These are phyloP conservation scores for Bolborhynchus lineola DNA, from an alignment of 2,113 vertebrate genomes.

Conservation along the genomic window DNA sequence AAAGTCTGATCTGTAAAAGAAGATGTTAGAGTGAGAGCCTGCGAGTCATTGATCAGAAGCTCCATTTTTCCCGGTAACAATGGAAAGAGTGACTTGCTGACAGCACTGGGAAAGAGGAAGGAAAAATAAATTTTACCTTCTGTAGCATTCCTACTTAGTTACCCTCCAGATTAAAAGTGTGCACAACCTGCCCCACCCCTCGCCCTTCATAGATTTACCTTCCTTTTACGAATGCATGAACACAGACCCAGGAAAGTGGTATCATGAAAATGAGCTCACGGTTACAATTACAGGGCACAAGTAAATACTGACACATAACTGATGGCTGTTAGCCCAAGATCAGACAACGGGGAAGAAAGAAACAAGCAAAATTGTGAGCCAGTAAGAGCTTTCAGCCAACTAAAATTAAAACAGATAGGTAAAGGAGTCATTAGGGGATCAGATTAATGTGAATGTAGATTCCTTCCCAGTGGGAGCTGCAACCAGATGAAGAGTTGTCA, in stretches of 20 bases:
- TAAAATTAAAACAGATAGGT: neutral
- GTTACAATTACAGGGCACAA: neutral
- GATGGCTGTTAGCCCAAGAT: neutral
- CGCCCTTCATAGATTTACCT: neutral
- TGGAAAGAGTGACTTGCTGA: neutral
- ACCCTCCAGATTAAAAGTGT: neutral
- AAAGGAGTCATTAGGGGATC: conserved; percentile 61
- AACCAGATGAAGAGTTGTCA: neutral
- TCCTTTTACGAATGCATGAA: neutral
- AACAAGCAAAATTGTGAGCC: neutral
- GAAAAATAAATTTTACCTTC: neutral
- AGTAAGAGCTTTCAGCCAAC: conserved; percentile 7
- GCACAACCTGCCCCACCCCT: neutral
- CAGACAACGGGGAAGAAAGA: neutral
- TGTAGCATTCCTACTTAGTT: neutral
- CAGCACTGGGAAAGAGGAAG: neutral
- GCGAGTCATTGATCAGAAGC: neutral
- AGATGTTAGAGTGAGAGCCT: neutral
- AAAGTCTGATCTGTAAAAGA: neutral
- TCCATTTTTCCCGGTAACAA: neutral
- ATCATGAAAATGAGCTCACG: neutral
- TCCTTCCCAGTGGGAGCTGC: conserved; percentile 19
- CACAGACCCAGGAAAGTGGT: neutral
- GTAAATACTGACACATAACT: neutral
- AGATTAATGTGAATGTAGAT: conserved; percentile 59